Percentiles rank a stretch among this genome's conserved stretches.
phyloP scores from a whole-genome alignment of 2,797 vertebrate species.

The Hemitrygon akajei region DNA sequence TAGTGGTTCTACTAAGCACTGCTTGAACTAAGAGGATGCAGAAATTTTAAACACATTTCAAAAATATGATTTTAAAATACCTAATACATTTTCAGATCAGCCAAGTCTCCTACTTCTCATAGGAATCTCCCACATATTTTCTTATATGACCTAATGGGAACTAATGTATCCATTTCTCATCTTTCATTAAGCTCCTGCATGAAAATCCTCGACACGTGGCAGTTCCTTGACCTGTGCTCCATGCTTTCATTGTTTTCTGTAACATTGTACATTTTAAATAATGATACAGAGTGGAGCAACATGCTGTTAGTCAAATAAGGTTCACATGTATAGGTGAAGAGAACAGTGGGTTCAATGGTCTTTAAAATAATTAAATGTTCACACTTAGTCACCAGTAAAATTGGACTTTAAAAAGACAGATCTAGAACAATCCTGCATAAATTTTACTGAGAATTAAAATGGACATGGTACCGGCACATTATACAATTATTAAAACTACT shows the following conservation, averaged over 20 bases:
- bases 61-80: neutral
- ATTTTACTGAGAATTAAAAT: neutral
- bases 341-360: neutral
- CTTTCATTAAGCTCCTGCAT: neutral
- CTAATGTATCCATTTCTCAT: neutral
- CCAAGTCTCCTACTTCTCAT: neutral
- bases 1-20: neutral
- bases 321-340: neutral
- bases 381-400: neutral
- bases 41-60: neutral
- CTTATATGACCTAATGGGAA: neutral
- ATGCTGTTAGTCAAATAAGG: neutral
- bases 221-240: slow-evolving; percentile 3
- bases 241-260: neutral
- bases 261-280: neutral
- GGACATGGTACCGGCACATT: neutral
- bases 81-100: neutral
- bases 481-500: neutral
- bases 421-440: neutral
- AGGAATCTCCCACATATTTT: neutral
- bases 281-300: neutral
- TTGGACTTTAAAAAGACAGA: neutral
- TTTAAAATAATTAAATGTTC: neutral
- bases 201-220: neutral
- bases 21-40: too few relatives aligned